phyloP scores from a whole-genome alignment of 1,140 invertebrate species.

The Agrilus planipennis region DNA sequence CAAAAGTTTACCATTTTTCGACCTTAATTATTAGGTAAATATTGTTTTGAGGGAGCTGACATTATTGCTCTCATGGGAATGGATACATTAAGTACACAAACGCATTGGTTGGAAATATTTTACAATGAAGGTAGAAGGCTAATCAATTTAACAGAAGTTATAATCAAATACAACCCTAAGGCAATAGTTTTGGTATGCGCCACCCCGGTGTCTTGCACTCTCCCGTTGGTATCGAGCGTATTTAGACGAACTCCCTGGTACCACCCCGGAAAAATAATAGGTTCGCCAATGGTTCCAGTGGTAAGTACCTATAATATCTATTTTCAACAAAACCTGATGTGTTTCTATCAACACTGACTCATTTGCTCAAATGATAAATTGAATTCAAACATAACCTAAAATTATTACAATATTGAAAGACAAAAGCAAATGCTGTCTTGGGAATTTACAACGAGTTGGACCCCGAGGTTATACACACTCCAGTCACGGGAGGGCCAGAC shows the following conservation, averaged over 20 bases:
- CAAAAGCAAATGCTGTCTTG: slow-evolving; percentile 22
- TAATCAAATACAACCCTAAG: slow-evolving; percentile 23
- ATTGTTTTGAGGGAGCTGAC: slow-evolving; percentile 27
- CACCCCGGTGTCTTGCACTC: slow-evolving; percentile 21
- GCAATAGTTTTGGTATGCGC: slow-evolving; percentile 23
- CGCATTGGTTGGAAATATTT: slow-evolving; percentile 2
- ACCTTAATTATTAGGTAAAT: no score
- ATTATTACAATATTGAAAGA: slow-evolving; percentile 15
- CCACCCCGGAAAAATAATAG: slow-evolving; percentile 28
- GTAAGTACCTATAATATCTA: neutral
- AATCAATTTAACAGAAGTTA: slow-evolving; percentile 18
- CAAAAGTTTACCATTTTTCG: neutral
- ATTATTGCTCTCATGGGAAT: slow-evolving; percentile 22
- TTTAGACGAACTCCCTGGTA: slow-evolving; percentile 29
- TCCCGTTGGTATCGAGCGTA: slow-evolving; percentile 22
- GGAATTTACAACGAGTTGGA: slow-evolving; percentile 22
- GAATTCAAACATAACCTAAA: neutral
- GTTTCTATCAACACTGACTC: neutral
- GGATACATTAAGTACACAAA: slow-evolving; percentile 5
- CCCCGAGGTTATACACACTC: slow-evolving; percentile 21
- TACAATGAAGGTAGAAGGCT: slow-evolving; percentile 19
- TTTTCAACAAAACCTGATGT: no score
- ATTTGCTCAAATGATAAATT: neutral
- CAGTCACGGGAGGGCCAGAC: slow-evolving; percentile 28
- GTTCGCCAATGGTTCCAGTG: slow-evolving; percentile 21